These are phyloP conservation scores for Drosophila stalkeri DNA, from an alignment of 2,888 invertebrate genomes.

Conservation along the genomic window DNA sequence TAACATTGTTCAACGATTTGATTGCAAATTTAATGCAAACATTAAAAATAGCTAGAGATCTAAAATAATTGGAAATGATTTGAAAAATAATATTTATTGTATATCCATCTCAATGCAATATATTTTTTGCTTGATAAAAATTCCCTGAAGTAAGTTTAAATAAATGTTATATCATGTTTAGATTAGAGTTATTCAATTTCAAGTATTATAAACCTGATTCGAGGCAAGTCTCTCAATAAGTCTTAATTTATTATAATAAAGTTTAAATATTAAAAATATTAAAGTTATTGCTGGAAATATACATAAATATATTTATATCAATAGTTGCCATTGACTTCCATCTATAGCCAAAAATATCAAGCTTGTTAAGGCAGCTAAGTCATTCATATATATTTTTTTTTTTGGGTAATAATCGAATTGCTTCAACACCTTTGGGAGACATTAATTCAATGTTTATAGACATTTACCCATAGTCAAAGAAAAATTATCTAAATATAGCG, in stretches of 20 bases:
- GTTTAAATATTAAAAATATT: background rate
- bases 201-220: background rate
- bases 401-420: background rate
- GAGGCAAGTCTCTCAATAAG: background rate
- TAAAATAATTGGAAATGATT: background rate
- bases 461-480: background rate
- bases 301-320: background rate
- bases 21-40: slow-evolving; percentile 18
- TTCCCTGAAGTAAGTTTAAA: no score
- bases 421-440: background rate
- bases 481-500: background rate
- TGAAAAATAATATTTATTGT: background rate
- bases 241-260: background rate
- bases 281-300: background rate
- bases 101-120: background rate
- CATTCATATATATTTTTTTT: background rate
- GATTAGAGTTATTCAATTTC: background rate
- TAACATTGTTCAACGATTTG: slow-evolving; percentile 25
- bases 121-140: background rate
- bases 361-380: background rate
- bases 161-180: no score
- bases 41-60: background rate
- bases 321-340: background rate
- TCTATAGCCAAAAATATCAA: background rate
- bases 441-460: background rate